Evolutionary conservation across 1,140 invertebrate species (phyloP), one percentile per base, ranked within the genome.

Genomic region (Sycophila sp.): DNA sequence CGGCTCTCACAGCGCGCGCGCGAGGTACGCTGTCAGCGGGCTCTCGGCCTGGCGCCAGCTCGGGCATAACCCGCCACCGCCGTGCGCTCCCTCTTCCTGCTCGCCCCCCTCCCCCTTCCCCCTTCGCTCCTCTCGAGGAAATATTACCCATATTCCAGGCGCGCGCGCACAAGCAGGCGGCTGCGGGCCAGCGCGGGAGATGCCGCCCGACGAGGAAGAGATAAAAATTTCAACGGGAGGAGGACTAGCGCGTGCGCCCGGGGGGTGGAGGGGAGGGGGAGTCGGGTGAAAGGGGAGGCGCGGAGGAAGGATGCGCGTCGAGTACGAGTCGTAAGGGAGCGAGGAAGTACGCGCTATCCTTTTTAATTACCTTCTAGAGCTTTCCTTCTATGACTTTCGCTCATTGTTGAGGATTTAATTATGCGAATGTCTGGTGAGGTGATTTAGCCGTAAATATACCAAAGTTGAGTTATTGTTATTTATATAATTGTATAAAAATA

Each of bases 11-110:
- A 66, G 38, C 6, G 66, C 60, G 51, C 55, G 59, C 68, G 49
- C 69, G 38, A 22, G 64, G 26, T 59, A 78, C 78, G 78, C 78
- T 76, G 73, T 80, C 77, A 76, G 78, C 79, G 75, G 80, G 77
- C 78, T 77, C 81, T 81, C 75, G 76, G 56, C 34, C 67, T 63
- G 68, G 68, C 68, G 68, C 68, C 68, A 56, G 58, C 45, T 8
- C 32, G 32, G 40, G 49, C 59, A 70, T 70, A 70, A 63, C 59
- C 59, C 40, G 68, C 26, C 49, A 26, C 56, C 42, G 26, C 32
- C 55, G 15, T n/a, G n/a, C 24, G 36, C 59, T 45, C 5, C 42
- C 42, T 47, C 42, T n/a, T n/a, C n/a, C 1, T 13, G 24, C 11
- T 24, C 24, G 28, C 45, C 47, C 15, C 17, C 5, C 15, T 2